Evolutionary conservation across 2,113 vertebrate genomes (phyloP), one percentile per base, ranked within the genome.

Genomic region (Chascanopsetta lugubris): DNA sequence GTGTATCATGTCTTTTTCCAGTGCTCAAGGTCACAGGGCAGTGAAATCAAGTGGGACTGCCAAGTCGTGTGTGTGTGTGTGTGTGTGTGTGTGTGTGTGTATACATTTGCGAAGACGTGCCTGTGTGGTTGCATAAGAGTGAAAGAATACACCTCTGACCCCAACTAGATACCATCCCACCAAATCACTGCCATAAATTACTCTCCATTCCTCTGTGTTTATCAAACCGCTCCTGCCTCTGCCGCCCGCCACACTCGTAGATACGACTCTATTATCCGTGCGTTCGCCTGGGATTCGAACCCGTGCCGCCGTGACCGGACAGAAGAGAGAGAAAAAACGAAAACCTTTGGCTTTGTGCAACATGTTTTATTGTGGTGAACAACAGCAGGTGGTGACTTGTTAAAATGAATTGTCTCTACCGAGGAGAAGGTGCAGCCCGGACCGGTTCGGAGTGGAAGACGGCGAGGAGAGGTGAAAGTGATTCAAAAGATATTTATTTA

Each of bases 131-230:
- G 64, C 77, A 61, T 85, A 87, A 87, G 48, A 73, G 56, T 61
- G 86, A 84, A 89, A 89, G 79, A 36, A 78, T 74, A 88, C 83
- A 83, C 81, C 80, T 75, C 49, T 83, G 79, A 77, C 81, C 77
- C 67, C 72, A 59, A 72, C 63, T 71, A 65, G 73, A 79, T 46
- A 66, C 61, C 8, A 2, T 34, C 45, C 25, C 50, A 66, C 53
- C 72, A 51, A 76, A 76, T 83, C 72, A 63, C 72, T 48, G 45
- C 22, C 40, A 70, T 75, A 67, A 64, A 84, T 69, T 48, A 63
- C 54, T 47, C 21, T 53, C 53, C 53, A 50, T 70, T 82, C 56
- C 64, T 63, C 55, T 20, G 4, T 58, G 75, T 79, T 76, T 76
- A 61, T 80, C 61, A 72, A 69, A 49, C 6, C 9, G 47, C 59